Evolutionary conservation across 2,113 vertebrate genomes (phyloP), one percentile per base, ranked within the genome.

Genomic region (Halichoeres trimaculatus): DNA sequence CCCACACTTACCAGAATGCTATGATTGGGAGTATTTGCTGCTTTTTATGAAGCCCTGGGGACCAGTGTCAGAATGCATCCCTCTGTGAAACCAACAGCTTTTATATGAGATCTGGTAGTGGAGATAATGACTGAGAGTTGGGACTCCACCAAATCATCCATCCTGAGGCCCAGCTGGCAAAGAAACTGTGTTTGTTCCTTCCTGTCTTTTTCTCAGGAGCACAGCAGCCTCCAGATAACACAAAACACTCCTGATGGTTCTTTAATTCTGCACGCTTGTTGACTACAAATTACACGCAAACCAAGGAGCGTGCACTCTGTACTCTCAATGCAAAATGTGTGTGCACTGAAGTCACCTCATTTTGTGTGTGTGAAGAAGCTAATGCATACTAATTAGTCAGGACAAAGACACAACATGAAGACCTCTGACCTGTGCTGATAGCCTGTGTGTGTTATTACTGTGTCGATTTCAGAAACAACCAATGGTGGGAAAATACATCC

Each of bases 31-130:
- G 48, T 61, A 52, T 79, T 81, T 82, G 60, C 70, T 35, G 79
- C 34, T 41, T 67, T 85, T 73, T 66, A 80, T 63, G 48, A 75
- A 70, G 52, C 72, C 78, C 62, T 47, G 23, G 80, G 74, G 83
- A 78, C 30, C 6, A 48, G 52, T 48, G 72, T 78, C 70, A 79
- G 65, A 75, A 84, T 65, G 67, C 38, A 67, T 71, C 57, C 56
- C 65, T 40, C 58, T 41, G 35, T 70, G 54, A 89, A 72, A 69
- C 43, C 70, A 78, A 59, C 70, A 36, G 40, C 57, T 35, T 59
- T 66, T 79, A 78, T 77, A 82, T 75, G 57, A 64, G 68, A 66
- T 79, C 68, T 70, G 24, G 50, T 71, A 12, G 35, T 48, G 64
- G 47, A 78, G 59, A 73, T 82, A 68, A 84, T 81, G 74, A 53